Base-by-base conservation (phyloP, 2,797 vertebrate genomes). In the Tachyglossus aculeatus region DNA sequence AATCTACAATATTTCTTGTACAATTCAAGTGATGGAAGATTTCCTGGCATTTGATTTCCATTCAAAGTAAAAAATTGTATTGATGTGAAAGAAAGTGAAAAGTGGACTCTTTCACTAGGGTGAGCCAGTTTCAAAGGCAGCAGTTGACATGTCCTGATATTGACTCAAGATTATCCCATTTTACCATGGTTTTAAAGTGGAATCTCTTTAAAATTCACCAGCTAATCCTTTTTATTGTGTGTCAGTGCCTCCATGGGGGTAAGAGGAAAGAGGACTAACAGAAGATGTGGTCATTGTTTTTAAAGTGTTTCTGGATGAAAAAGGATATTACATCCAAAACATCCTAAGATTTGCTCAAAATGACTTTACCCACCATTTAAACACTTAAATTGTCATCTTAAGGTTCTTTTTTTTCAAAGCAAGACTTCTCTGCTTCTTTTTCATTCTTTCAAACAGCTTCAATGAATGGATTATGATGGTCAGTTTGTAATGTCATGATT, bases 401-500 rank as follows among this genome's bases (percentile, higher is more conserved):
- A 73, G 32, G 78, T 47, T n/a, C n/a, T n/a, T 78, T 63, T 12
- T 60, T 87, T 86, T 57, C 68, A 75, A 85, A 5, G 59, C 16
- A 76, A 38, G 51, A 34, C 9, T 77, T 33, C 56, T 77, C 76
- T 40, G 47, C 47, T 83, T 78, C 74, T 75, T 81, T 45, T 21
- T 63, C 56, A 61, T 86, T 85, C 67, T 83, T 84, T 85, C 33
- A 54, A 50, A 48, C 36, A 44, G 22, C 52, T 87, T 80, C 71
- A 73, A 72, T 65, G 66, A 89, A 80, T 74, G 67, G 84, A 84
- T 86, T 79, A 75, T 86, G 86, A 87, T 78, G 88, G 88, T 90
- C 88, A 90, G 79, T 88, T 84, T 77, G 66, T 88, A 91, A 91
- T 84, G 76, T 67, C 74, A 62, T 90, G 88, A 93, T 90, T 91